Evolutionary conservation across 1,140 invertebrate genomes (phyloP).

Genomic region (Gryllus bimaculatus): DNA sequence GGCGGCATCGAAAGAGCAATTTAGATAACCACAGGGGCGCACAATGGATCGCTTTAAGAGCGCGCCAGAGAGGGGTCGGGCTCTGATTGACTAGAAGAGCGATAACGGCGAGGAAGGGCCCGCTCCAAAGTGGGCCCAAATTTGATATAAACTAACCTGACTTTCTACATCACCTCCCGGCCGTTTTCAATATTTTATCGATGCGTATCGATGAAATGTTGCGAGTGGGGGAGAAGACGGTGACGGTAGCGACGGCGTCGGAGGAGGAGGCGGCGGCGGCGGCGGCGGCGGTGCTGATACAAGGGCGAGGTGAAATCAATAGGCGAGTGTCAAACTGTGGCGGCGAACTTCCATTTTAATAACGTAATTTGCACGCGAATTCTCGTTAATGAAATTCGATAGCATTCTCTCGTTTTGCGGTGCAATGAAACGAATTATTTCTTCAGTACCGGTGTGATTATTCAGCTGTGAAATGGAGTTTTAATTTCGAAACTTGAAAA

Average conservation of each 20-base stretch:
- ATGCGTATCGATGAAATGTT: neutral
- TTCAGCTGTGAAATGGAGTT: neutral
- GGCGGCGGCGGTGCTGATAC: neutral
- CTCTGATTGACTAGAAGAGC: slow-evolving; percentile 3
- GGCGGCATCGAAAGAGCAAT: slow-evolving; percentile 2
- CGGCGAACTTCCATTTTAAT: neutral
- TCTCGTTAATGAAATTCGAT: neutral
- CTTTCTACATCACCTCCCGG: neutral
- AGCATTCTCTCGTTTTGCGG: neutral
- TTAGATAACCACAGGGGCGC: neutral
- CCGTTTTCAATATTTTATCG: slow-evolving; percentile 5
- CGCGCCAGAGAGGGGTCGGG: neutral
- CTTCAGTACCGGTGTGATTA: neutral
- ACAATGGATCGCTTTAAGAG: slow-evolving; percentile 4
- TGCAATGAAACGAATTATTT: neutral
- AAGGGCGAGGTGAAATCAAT: neutral
- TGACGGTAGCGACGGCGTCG: neutral
- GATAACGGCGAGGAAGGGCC: neutral
- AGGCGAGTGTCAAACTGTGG: neutral
- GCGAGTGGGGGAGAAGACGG: neutral
- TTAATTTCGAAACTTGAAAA: neutral
- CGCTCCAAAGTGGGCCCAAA: neutral
- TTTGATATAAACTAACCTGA: slow-evolving; percentile 5
- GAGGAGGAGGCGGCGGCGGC: neutral
- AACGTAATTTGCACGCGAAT: neutral